Evolutionary conservation across 2,797 vertebrate species (phyloP).

Genomic region (Thamnophis elegans): DNA sequence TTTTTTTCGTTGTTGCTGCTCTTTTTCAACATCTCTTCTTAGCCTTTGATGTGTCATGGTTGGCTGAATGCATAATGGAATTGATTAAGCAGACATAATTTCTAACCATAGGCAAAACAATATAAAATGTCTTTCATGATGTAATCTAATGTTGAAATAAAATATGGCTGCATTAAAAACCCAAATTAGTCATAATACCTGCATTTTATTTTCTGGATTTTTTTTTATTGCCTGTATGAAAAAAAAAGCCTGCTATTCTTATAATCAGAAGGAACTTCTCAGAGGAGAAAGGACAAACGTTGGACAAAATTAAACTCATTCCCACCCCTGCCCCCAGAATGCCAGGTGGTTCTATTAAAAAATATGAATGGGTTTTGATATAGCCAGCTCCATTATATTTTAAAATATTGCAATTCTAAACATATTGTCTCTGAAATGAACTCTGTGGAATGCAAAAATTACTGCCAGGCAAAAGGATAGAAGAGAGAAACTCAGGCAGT

Average conservation of each 20-base stretch:
- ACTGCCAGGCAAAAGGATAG: neutral
- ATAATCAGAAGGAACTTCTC: conserved; percentile 6
- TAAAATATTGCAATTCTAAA: neutral
- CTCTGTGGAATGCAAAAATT: neutral
- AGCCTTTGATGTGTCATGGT: conserved; percentile 76
- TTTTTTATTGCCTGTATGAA: neutral
- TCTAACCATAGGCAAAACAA: conserved; percentile 69
- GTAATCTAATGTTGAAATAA: conserved; percentile 63
- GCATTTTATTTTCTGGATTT: conserved; percentile 24
- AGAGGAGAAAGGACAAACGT: conserved; percentile 41
- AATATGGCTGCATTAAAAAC: conserved; percentile 47
- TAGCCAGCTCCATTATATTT: neutral
- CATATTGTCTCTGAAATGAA: neutral
- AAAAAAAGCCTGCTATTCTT: neutral
- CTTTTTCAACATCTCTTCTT: conserved; percentile 66
- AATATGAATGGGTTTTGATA: neutral
- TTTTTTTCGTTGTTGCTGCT: neutral
- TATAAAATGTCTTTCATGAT: conserved; percentile 68
- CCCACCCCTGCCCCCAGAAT: neutral
- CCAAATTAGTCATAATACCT: conserved; percentile 39
- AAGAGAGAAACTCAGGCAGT: neutral
- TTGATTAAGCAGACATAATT: conserved; percentile 71
- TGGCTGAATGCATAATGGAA: conserved; percentile 69
- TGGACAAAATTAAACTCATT: conserved; percentile 36
- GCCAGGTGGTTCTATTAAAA: neutral